phyloP scores from a whole-genome alignment of 2,888 invertebrate genomes.

The Cerceris rybyensis region DNA sequence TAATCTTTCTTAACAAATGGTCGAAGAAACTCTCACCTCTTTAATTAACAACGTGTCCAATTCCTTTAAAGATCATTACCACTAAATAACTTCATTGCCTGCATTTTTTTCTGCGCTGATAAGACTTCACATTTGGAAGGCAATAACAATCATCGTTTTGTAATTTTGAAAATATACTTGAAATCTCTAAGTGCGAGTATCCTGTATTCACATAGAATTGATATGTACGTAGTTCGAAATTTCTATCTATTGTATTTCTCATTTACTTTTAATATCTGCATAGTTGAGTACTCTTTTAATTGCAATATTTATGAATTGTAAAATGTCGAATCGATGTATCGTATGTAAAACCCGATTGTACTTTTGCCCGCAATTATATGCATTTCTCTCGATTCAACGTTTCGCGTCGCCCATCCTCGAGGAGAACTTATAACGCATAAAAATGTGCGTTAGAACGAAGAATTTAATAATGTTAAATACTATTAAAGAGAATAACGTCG shows the following conservation, averaged over 20 bases:
- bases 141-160: too few species aligned
- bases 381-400: not conserved
- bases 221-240: not conserved
- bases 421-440: conserved; percentile 39
- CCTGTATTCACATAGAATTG: not conserved
- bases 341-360: not conserved
- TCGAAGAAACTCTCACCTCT: conserved; percentile 27
- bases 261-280: not conserved
- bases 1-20: not conserved
- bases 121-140: not conserved
- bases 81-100: conserved; percentile 1
- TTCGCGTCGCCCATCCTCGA: conserved; percentile 31
- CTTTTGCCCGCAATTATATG: not conserved
- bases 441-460: conserved; percentile 64
- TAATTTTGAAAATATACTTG: too few species aligned
- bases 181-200: too few species aligned
- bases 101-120: conserved; percentile 9
- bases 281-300: too few species aligned
- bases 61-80: conserved; percentile 8
- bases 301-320: not conserved
- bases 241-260: not conserved
- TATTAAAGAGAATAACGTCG: conserved; percentile 53
- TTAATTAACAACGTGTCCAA: not conserved
- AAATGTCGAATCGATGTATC: not conserved
- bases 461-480: conserved; percentile 58